phyloP scores from a whole-genome alignment of 2,113 vertebrate species.

The Vulpes vulpes region DNA sequence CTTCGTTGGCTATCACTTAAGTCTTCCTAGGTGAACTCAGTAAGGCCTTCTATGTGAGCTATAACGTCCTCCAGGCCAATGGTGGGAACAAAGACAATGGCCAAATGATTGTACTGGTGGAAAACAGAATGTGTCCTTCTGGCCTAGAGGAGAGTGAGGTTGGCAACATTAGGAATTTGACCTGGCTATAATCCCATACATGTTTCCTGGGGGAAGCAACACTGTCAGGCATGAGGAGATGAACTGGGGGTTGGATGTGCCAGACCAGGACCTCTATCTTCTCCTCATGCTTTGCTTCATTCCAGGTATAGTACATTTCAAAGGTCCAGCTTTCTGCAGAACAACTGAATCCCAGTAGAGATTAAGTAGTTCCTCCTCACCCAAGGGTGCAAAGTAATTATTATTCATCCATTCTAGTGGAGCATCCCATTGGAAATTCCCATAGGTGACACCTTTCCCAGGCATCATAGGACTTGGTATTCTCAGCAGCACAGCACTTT shows the following conservation, averaged over 20 bases:
- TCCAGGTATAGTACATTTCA: background rate
- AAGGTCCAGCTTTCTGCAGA: background rate
- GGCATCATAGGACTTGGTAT: background rate
- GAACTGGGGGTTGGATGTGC: too few species aligned
- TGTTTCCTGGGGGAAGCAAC: background rate
- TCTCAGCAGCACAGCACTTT: background rate
- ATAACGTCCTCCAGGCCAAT: background rate
- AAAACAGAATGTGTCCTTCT: background rate
- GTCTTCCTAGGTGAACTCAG: background rate
- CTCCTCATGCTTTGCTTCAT: background rate
- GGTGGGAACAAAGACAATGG: background rate
- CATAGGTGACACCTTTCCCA: background rate
- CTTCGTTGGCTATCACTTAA: background rate
- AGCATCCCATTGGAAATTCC: background rate
- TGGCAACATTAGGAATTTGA: background rate
- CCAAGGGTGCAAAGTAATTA: background rate
- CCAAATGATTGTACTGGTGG: background rate
- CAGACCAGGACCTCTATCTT: background rate
- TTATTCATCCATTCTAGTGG: background rate
- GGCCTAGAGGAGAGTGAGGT: background rate
- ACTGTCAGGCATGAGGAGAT: background rate
- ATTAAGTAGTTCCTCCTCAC: background rate
- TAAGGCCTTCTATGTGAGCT: background rate
- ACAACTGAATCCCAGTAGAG: background rate
- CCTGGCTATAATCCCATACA: background rate